Base-by-base conservation (phyloP, 2,888 invertebrate species). In the Clepsis dumicolana region DNA sequence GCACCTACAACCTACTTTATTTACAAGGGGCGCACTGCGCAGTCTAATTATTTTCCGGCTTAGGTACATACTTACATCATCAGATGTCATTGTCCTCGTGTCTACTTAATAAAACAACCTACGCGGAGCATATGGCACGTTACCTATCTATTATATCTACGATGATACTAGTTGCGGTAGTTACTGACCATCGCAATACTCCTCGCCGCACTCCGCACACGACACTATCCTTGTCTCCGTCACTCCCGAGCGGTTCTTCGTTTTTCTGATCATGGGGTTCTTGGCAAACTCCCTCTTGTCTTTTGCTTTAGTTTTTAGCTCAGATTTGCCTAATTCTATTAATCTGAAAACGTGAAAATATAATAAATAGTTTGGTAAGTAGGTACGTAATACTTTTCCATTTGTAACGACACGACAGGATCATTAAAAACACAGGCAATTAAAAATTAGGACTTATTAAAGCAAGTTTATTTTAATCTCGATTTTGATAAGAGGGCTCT, bases 161-260 rank as follows among this genome's bases (percentile, higher is more conserved):
- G 8, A 21, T 21, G 1, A 48, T 21, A 41, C 24, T 1, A 14
- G 44, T 4, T 18, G 18, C 4, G 25, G 18, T 48, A 35, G 32
- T 10, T 3, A 78, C 80, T 75, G 75, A 95, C 96, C 96, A 82
- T 95, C 95, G 86, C 98, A 98, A 90, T 97, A 96, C 88, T 98
- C 98, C 85, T 97, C 97, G 5, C 96, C 96, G 78, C 98, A 98
- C 81, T 97, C 97, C 0, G 93, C 85, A 84, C 98, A 98, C 63
- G 96, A 95, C 64, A 96, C 93, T 35, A 96, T 95, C 75, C 96
- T 94, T 24, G 96, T 96, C 85, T 97, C 97, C 29, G 97, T 95
- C 68, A 97, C 96, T 14, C 97, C 97, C 0, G 97, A 95, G 72
- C 97, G 96, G 81, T 97, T 97, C 88, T 98, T 98, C n/a, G 95